These are phyloP conservation scores for Oxyruncus cristatus DNA, from an alignment of 2,113 vertebrate genomes.

Conservation along the genomic window DNA sequence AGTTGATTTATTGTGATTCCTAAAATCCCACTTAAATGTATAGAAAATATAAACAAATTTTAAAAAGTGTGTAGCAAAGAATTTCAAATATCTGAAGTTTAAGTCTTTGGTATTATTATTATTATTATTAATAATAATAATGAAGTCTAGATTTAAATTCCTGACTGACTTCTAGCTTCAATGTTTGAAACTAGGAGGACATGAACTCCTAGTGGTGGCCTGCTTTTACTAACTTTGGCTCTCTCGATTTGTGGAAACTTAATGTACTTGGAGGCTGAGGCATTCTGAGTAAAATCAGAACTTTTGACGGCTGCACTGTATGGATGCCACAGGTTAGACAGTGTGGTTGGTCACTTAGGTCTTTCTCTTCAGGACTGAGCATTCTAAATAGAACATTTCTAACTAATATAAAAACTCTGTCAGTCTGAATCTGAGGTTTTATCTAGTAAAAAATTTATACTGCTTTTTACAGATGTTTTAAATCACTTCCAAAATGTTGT, in stretches of 20 bases:
- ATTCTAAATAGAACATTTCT: not conserved
- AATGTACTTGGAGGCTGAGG: not conserved
- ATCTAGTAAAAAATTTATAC: not conserved
- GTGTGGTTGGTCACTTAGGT: not conserved
- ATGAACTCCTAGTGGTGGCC: not conserved
- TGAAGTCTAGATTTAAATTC: not conserved
- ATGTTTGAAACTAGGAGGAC: not conserved
- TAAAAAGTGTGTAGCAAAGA: not conserved
- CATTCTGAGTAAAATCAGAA: not conserved
- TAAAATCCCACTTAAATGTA: not conserved
- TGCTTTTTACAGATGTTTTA: not conserved
- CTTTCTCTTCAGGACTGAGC: not conserved
- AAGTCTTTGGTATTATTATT: not conserved
- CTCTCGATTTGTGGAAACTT: not conserved
- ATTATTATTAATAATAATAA: not conserved
- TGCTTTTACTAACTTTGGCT: not conserved
- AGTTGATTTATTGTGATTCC: not conserved
- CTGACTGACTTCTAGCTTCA: not conserved
- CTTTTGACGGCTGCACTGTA: not conserved
- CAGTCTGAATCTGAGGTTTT: not conserved
- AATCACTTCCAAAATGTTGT: not conserved
- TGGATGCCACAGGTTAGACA: not conserved
- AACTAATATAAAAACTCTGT: not conserved
- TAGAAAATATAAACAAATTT: not conserved
- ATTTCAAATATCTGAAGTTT: not conserved